Percentiles rank a stretch among this genome's conserved stretches.
phyloP scores from a whole-genome alignment of 2,113 vertebrate species.

The Epinephelus fuscoguttatus region DNA sequence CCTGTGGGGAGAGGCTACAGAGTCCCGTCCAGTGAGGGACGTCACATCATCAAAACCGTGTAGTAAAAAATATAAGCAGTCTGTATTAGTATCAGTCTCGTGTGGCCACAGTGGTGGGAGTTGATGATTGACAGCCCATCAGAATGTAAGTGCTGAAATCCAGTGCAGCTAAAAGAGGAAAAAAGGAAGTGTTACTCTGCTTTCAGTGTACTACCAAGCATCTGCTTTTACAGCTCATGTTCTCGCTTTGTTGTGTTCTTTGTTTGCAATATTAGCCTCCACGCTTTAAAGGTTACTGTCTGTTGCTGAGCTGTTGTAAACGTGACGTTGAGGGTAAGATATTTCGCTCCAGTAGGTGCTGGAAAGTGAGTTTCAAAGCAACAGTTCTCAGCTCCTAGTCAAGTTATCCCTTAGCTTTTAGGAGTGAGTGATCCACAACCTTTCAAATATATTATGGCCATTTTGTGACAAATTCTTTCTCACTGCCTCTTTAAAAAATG shows the following conservation, averaged over 20 bases:
- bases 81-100: background rate
- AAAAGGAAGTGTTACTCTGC: too few relatives aligned
- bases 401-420: background rate
- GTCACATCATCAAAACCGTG: background rate
- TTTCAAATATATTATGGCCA: slow-evolving; percentile 20
- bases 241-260: background rate
- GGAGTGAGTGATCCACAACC: slow-evolving; percentile 21
- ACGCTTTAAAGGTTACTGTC: background rate
- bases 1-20: slow-evolving; percentile 4
- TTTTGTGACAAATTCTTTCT: slow-evolving; percentile 25
- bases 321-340: background rate
- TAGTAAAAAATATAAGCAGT: background rate
- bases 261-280: background rate
- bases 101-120: background rate
- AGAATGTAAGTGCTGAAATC: slow-evolving; percentile 1
- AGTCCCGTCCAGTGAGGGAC: background rate
- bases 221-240: background rate
- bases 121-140: background rate
- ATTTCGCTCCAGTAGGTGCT: background rate
- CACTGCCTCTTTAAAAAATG: slow-evolving; percentile 40
- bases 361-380: background rate
- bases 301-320: background rate
- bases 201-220: background rate
- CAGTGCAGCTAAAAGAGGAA: background rate
- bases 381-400: background rate